Conservation (phyloP, 2,113 vertebrate species). For the Zingel zingel region DNA sequence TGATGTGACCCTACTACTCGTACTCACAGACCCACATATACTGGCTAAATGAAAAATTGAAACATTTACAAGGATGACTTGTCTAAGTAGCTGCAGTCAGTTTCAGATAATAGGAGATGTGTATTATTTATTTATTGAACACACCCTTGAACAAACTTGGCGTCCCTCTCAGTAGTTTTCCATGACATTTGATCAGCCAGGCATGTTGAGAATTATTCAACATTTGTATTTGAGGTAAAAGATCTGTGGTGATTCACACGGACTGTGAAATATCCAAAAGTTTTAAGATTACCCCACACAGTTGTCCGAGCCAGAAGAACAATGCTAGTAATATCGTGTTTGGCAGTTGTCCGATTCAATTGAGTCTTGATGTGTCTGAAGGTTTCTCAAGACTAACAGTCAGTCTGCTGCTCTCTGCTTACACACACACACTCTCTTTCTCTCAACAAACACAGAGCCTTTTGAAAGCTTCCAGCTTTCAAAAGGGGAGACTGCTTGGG, state of each 20-base stretch:
- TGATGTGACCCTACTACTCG: conserved; percentile 38
- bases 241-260: conserved; percentile 52
- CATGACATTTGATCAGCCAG: not conserved
- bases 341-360: not conserved
- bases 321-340: not conserved
- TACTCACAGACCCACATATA: not conserved
- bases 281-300: conserved; percentile 49
- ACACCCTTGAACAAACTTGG: conserved; percentile 14
- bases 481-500: conserved; percentile 27
- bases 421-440: not conserved
- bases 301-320: not conserved
- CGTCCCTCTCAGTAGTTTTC: not conserved
- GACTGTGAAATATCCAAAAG: conserved; percentile 21
- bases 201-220: conserved; percentile 56
- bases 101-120: not conserved
- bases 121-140: not conserved
- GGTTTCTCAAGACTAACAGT: conserved; percentile 10
- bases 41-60: not conserved
- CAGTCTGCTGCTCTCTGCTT: not conserved
- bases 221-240: conserved; percentile 31
- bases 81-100: not conserved
- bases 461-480: conserved; percentile 36
- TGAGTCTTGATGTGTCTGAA: not conserved
- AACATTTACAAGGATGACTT: not conserved
- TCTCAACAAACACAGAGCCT: conserved; percentile 30